A percentile compares a stretch with the other conserved stretches of the same genome.
These are phyloP conservation scores for Orius laevigatus DNA, from an alignment of 1,140 invertebrate genomes.

Conservation along the genomic window DNA sequence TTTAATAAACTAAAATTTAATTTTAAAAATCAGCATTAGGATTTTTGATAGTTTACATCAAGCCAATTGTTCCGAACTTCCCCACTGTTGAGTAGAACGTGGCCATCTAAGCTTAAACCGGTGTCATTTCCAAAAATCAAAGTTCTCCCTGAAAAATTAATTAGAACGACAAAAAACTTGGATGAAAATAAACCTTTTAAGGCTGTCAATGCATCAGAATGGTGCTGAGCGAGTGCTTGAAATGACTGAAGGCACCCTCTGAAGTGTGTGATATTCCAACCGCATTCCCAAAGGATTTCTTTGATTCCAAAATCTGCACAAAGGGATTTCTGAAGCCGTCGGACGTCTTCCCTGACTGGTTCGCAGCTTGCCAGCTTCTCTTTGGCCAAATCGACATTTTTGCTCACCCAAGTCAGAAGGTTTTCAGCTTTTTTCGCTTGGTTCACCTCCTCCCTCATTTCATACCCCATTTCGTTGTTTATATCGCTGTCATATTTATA, in stretches of 20 bases:
- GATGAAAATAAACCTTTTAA: constrained; percentile 33
- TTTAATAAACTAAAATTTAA: constrained; percentile 48
- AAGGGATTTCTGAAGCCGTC: constrained; percentile 38
- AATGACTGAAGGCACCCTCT: constrained; percentile 66
- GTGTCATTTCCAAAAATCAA: constrained; percentile 75
- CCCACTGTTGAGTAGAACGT: constrained; percentile 73
- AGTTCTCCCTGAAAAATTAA: constrained; percentile 44
- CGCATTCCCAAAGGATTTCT: constrained; percentile 57
- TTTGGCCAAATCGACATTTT: constrained; percentile 42
- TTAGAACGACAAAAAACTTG: no score
- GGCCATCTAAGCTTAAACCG: constrained; percentile 71
- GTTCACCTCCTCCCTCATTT: not conserved
- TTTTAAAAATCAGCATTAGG: not conserved
- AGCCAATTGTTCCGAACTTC: constrained; percentile 84
- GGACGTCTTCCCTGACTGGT: constrained; percentile 47
- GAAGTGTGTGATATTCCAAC: constrained; percentile 76
- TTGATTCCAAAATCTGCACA: constrained; percentile 36
- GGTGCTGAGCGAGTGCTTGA: constrained; percentile 48
- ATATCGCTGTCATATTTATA: constrained; percentile 1
- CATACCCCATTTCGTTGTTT: not conserved
- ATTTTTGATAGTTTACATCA: constrained; percentile 38
- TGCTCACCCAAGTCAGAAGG: constrained; percentile 37
- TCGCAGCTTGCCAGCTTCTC: constrained; percentile 36
- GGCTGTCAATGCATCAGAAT: constrained; percentile 46
- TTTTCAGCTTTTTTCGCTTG: constrained; percentile 13